phyloP scores from a whole-genome alignment of 2,888 invertebrate species.

The Hyppa rectilinea region DNA sequence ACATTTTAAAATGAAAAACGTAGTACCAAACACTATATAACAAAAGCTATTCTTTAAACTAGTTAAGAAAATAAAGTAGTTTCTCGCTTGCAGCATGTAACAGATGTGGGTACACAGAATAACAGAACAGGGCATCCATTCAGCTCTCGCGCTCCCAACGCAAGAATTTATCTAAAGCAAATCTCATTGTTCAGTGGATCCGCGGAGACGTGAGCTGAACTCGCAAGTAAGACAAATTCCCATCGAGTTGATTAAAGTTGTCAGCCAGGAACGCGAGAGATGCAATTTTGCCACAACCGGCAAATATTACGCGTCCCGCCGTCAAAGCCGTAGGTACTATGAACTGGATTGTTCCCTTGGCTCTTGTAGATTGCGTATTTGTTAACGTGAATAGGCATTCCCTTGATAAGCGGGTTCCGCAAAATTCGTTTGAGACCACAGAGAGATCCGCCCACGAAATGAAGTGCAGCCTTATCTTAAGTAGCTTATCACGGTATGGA shows the following conservation, averaged over 20 bases:
- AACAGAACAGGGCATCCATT: constrained; percentile 75
- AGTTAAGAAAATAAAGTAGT: constrained; percentile 67
- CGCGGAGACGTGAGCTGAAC: constrained; percentile 83
- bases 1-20: constrained; percentile 32
- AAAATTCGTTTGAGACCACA: constrained; percentile 51
- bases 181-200: constrained; percentile 85
- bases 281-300: constrained; percentile 80
- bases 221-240: constrained; percentile 86
- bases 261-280: constrained; percentile 79
- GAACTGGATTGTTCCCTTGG: constrained; percentile 56
- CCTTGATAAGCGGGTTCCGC: constrained; percentile 49
- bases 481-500: constrained; percentile 48
- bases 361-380: constrained; percentile 63
- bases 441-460: constrained; percentile 49
- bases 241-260: constrained; percentile 88
- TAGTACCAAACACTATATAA: constrained; percentile 46
- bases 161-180: constrained; percentile 84
- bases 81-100: constrained; percentile 64
- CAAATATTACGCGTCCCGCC: constrained; percentile 66
- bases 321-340: constrained; percentile 51
- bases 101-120: constrained; percentile 67
- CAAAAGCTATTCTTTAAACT: constrained; percentile 61
- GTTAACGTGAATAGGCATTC: constrained; percentile 60
- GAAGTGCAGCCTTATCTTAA: constrained; percentile 54
- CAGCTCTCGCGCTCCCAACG: constrained; percentile 72